Conservation (phyloP, 2,888 invertebrate species). For the Drosophila subquinaria region DNA sequence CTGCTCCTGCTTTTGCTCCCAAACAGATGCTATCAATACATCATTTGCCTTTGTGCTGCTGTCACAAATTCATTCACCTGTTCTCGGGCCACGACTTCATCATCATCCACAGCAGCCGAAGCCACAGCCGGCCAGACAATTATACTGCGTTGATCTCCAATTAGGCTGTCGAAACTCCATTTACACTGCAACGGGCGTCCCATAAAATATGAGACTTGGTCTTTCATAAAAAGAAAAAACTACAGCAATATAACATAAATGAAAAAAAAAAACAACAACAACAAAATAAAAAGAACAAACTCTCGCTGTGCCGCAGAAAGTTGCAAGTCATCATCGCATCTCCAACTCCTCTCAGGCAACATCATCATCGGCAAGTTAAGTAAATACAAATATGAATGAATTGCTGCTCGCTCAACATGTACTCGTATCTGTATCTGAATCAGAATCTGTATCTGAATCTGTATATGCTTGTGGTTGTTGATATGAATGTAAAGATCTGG, state of each 20-base stretch:
- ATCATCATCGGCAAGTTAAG: conserved; percentile 70
- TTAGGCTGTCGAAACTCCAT: conserved; percentile 83
- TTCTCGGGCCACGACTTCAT: conserved; percentile 75
- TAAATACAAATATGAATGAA: conserved; percentile 79
- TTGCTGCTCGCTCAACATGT: conserved; percentile 53
- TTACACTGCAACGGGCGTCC: conserved; percentile 76
- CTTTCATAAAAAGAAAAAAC: conserved; percentile 51
- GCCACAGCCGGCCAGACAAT: conserved; percentile 65
- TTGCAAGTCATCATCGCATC: conserved; percentile 72
- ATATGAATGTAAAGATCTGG: conserved; percentile 56
- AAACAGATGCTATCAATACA: conserved; percentile 81
- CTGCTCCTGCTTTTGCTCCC: conserved; percentile 59
- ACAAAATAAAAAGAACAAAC: conserved; percentile 27
- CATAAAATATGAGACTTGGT: conserved; percentile 63
- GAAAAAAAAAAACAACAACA: conserved; percentile 17
- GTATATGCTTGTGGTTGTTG: conserved; percentile 5
- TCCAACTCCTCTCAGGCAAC: conserved; percentile 54
- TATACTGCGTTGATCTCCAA: conserved; percentile 80
- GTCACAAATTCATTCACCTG: conserved; percentile 80
- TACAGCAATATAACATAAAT: conserved; percentile 33
- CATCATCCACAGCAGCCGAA: conserved; percentile 51
- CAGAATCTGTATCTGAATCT: conserved; percentile 21
- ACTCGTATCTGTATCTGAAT: conserved; percentile 20
- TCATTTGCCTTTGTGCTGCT: conserved; percentile 78
- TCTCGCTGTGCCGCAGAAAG: conserved; percentile 55